Base-by-base conservation (phyloP, 1,140 invertebrate species). In the Sitophilus oryzae region DNA sequence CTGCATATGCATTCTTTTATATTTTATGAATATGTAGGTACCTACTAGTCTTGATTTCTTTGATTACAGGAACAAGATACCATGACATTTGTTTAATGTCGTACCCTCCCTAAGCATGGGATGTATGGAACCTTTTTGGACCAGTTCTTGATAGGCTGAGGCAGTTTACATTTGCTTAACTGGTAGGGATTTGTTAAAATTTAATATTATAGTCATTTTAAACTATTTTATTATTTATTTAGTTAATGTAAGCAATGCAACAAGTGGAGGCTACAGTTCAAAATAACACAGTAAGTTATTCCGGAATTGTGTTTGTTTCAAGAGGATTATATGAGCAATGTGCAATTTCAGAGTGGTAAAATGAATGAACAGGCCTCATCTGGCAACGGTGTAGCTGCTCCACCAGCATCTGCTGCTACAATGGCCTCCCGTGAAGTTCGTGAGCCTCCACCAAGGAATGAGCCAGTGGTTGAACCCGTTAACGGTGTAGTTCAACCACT, bases 401-500 rank as follows among this genome's bases (percentile, higher is more conserved):
- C 45, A n/a, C 52, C 52, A 10, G 44, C 45, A 10, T 43, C 35
- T 11, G 42, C 52, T 23, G 52, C 52, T n/a, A 42, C 44, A 15
- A 21, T 42, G 60, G 60, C 9, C 73, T 72, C 34, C 10, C 35
- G 44, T 8, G 52, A 55, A 11, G 47, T 40, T 16, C 19, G 42
- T 58, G 81, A 83, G 65, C 79, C 83, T 56, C 81, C 83, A 60
- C 81, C 82, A 61, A 76, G 84, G 49, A 83, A 85, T 62, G 86
- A 89, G 65, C 79, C 82, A 23, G 65, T 71, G 49, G 72, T 85
- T 60, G 87, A 91, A 70, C 85, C 89, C 23, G 81, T 91, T 18
- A 91, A 92, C 77, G 88, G 88, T 52, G 76, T 87, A 52, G 85
- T 87, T 41, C 85, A 89, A 68, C 89, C 91, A 57, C 81, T 83